These are phyloP conservation scores for Syndactyla subalaris DNA, from an alignment of 2,797 vertebrate genomes.

Conservation along the genomic window DNA sequence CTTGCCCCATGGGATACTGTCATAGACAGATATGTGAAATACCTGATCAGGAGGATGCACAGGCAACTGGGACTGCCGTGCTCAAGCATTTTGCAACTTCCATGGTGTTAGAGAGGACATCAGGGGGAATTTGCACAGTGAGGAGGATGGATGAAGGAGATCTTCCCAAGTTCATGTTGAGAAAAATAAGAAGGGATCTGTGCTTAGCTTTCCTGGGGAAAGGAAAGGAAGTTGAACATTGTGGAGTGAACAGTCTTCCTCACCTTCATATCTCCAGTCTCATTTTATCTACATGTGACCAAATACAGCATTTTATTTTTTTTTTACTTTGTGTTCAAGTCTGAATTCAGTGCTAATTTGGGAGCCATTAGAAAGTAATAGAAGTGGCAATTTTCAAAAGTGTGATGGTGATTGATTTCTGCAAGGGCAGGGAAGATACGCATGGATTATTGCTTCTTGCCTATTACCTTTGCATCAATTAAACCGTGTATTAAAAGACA, in stretches of 20 bases:
- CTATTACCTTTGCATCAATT: neutral
- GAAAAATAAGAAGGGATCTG: neutral
- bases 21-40: neutral
- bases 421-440: neutral
- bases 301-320: neutral
- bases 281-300: neutral
- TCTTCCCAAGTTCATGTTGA: neutral
- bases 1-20: neutral
- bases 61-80: accelerated
- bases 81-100: neutral
- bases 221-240: neutral
- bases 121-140: accelerated
- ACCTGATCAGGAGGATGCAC: neutral
- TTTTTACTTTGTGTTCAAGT: neutral
- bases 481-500: neutral
- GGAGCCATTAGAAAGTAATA: neutral
- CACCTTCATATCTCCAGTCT: neutral
- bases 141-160: neutral
- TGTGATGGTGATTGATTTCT: neutral
- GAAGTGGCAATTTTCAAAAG: neutral
- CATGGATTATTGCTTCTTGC: neutral
- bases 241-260: neutral
- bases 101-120: neutral
- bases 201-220: neutral
- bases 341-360: neutral